A percentile compares a stretch with the other conserved stretches of the same genome.
Conservation (phyloP, 2,797 vertebrate species). For the Lacerta agilis region DNA sequence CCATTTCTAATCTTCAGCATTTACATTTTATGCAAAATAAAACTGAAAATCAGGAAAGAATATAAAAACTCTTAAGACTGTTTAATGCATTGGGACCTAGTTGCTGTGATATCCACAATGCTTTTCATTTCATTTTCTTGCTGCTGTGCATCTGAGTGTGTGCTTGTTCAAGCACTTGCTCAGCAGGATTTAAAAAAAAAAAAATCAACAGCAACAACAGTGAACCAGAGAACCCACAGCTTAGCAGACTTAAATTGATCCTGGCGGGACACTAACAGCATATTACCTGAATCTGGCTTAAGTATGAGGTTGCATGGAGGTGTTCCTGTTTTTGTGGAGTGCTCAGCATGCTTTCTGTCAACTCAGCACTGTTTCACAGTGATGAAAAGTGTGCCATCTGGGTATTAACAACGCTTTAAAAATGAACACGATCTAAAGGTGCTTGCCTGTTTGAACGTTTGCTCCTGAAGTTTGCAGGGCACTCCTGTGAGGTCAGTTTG, state of each 20-base stretch:
- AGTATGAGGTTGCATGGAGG: background rate
- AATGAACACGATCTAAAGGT: constrained; percentile 27
- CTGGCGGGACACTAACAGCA: constrained; percentile 18
- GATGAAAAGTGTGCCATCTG: constrained; percentile 18
- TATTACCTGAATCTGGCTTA: constrained; percentile 16
- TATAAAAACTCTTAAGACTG: background rate
- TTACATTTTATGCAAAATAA: background rate
- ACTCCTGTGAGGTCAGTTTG: constrained; percentile 3
- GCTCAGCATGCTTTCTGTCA: constrained; percentile 14
- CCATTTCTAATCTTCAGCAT: background rate
- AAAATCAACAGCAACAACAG: background rate
- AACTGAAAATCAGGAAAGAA: background rate
- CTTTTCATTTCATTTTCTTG: background rate
- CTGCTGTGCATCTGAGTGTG: background rate
- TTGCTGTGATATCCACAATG: background rate
- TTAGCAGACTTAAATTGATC: constrained; percentile 31
- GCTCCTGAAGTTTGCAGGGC: constrained; percentile 31
- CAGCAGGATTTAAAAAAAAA: no score
- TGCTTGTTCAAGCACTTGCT: background rate
- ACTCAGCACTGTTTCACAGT: constrained; percentile 10
- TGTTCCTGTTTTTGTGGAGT: constrained; percentile 17
- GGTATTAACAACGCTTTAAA: constrained; percentile 25
- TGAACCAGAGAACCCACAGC: background rate
- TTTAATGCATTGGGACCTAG: background rate
- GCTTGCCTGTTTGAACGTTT: constrained; percentile 1